Percentiles rank a stretch among this genome's conserved stretches.
Conservation (phyloP, 2,888 invertebrate genomes). For the Papilio protenor region DNA sequence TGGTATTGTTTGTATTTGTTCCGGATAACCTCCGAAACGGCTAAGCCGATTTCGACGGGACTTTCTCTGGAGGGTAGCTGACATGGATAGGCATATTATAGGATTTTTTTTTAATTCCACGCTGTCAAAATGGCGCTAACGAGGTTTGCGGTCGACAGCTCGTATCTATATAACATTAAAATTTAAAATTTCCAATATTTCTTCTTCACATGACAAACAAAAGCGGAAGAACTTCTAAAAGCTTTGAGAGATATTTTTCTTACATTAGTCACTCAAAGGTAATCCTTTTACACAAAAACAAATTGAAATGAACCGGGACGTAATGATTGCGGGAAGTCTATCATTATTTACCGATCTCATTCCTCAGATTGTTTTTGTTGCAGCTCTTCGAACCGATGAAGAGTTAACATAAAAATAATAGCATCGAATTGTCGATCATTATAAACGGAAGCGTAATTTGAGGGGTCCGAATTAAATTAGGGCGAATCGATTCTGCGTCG, state of each 20-base stretch:
- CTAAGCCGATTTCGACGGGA: too few relatives aligned
- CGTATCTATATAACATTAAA: too few relatives aligned
- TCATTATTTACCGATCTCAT: constrained; percentile 73
- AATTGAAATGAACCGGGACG: constrained; percentile 56
- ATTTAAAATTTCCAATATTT: too few relatives aligned
- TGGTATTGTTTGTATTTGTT: too few relatives aligned
- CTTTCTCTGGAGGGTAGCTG: too few relatives aligned
- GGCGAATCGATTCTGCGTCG: constrained; percentile 47
- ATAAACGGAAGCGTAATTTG: constrained; percentile 66
- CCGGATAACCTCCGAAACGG: too few relatives aligned
- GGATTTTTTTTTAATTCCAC: too few relatives aligned
- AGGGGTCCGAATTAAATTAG: constrained; percentile 57
- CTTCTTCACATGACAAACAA: too few relatives aligned
- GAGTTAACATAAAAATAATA: constrained; percentile 81
- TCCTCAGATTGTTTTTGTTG: constrained; percentile 55
- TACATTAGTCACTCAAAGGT: constrained; percentile 38
- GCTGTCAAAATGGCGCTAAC: too few relatives aligned
- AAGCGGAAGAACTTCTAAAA: constrained; percentile 52
- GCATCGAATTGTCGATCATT: constrained; percentile 73
- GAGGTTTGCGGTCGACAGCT: too few relatives aligned
- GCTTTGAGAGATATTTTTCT: constrained; percentile 26
- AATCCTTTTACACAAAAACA: constrained; percentile 43
- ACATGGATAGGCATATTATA: too few relatives aligned
- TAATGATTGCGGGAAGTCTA: constrained; percentile 55
- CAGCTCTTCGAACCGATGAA: constrained; percentile 73